phyloP scores from a whole-genome alignment of 2,888 invertebrate genomes.

The Thera britannica region DNA sequence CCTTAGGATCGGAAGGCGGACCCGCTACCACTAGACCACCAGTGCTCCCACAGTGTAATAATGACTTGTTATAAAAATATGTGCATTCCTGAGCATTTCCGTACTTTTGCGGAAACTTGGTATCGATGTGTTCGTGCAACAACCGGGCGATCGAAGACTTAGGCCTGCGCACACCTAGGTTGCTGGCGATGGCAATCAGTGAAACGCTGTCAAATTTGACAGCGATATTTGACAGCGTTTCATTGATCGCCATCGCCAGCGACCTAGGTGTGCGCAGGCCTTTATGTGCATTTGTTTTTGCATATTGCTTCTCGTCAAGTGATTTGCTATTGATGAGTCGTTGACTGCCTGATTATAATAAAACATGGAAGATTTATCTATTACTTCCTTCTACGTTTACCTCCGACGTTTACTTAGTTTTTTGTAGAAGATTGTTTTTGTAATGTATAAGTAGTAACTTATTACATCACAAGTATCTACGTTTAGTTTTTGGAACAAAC shows the following conservation, averaged over 20 bases:
- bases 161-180: no score
- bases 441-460: no score
- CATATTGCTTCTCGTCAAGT: not conserved
- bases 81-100: constrained; percentile 45
- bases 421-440: not conserved
- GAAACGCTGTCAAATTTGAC: no score
- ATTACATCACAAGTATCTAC: no score
- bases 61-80: constrained; percentile 20
- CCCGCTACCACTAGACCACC: no score
- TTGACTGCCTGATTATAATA: not conserved
- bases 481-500: no score
- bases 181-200: no score
- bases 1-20: no score
- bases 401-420: not conserved
- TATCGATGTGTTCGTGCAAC: constrained; percentile 14
- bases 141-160: constrained; percentile 10
- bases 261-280: no score
- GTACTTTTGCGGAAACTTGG: constrained; percentile 44
- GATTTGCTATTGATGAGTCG: constrained; percentile 5
- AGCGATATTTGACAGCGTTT: no score
- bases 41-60: not conserved
- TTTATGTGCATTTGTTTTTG: constrained; percentile 7
- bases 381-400: not conserved
- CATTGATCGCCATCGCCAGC: no score
- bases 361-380: not conserved